phyloP scores from a whole-genome alignment of 2,888 invertebrate species.

The Parnassius apollo region DNA sequence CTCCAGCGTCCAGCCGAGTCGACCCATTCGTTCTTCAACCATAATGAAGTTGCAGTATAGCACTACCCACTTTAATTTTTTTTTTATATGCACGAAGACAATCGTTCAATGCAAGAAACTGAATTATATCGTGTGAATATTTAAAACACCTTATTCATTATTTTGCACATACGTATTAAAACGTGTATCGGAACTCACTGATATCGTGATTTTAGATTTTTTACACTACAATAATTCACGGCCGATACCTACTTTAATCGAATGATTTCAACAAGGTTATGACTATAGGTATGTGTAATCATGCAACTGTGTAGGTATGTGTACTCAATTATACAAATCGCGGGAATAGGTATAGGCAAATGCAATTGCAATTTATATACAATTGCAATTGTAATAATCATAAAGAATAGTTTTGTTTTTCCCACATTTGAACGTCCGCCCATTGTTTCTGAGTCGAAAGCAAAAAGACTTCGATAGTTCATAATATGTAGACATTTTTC shows the following conservation, averaged over 20 bases:
- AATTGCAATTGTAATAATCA: conserved; percentile 37
- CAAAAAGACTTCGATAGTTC: conserved; percentile 32
- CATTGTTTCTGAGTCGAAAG: conserved; percentile 51
- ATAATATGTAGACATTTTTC: conserved; percentile 24
- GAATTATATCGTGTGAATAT: too few relatives aligned
- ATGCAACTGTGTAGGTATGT: conserved; percentile 5
- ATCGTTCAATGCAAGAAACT: too few relatives aligned
- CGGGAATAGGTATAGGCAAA: conserved; percentile 26
- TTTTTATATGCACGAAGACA: too few relatives aligned
- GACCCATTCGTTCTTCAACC: too few relatives aligned
- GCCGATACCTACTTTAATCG: conserved; percentile 51
- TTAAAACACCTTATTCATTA: neutral
- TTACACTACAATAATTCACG: conserved; percentile 52
- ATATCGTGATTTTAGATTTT: conserved; percentile 37
- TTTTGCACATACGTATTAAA: neutral
- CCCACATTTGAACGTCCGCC: conserved; percentile 66
- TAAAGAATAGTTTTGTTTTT: conserved; percentile 46
- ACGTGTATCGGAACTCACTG: neutral
- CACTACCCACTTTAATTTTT: too few relatives aligned
- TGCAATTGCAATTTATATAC: conserved; percentile 38
- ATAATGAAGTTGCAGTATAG: too few relatives aligned
- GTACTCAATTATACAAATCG: conserved; percentile 27
- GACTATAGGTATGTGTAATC: conserved; percentile 6
- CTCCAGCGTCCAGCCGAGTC: too few relatives aligned
- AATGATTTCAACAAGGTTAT: conserved; percentile 37